Conservation (phyloP, 2,113 vertebrate genomes). For the Lanius ludovicianus region DNA sequence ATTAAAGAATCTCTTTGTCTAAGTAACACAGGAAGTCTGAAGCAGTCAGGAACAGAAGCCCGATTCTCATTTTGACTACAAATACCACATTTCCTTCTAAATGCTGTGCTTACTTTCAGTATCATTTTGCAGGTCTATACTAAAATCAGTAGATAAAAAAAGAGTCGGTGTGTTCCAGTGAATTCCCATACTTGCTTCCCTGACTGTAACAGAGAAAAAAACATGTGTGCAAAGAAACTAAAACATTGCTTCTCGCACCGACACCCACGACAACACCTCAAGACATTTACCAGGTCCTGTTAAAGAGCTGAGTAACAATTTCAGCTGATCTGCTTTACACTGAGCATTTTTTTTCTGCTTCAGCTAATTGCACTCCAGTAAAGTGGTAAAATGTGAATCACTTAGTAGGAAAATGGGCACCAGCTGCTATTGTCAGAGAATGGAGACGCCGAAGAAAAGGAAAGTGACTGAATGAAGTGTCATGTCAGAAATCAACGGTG, state of each 20-base stretch:
- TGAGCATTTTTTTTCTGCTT: slow-evolving; percentile 63
- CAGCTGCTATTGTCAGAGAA: slow-evolving; percentile 80
- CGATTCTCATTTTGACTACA: neutral
- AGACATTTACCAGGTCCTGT: neutral
- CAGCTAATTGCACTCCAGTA: slow-evolving; percentile 77
- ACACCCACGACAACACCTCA: neutral
- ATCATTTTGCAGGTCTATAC: neutral
- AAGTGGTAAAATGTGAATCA: slow-evolving; percentile 79
- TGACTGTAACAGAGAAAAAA: neutral
- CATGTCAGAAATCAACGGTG: slow-evolving; percentile 86
- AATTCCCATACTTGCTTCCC: neutral
- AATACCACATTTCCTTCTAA: neutral
- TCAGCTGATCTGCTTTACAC: slow-evolving; percentile 30
- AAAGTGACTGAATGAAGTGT: slow-evolving; percentile 79
- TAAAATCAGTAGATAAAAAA: neutral
- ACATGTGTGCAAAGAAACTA: neutral
- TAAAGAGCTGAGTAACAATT: slow-evolving; percentile 63
- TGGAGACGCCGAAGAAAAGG: slow-evolving; percentile 65
- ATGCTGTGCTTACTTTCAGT: neutral
- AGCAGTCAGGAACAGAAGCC: neutral
- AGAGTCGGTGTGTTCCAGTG: neutral
- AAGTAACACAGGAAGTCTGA: neutral
- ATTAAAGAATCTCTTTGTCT: neutral
- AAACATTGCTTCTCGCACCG: neutral
- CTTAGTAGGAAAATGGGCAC: slow-evolving; percentile 79